Evolutionary conservation across 2,888 invertebrate species (phyloP), one percentile per base, ranked within the genome.

Genomic region (Oconnorella tubifera): DNA sequence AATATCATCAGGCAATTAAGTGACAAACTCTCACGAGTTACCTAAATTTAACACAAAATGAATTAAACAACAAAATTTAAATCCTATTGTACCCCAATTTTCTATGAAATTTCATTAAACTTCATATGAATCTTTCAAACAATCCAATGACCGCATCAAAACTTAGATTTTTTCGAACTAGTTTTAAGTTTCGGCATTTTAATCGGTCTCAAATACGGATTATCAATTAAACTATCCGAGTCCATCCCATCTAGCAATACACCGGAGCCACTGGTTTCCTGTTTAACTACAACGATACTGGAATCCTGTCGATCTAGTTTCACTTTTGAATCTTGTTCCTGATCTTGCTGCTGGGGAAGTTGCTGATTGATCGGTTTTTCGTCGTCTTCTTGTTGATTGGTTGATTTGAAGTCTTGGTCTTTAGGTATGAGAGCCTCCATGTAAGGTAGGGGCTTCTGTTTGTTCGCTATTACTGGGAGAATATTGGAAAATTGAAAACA

Each of bases 371-470:
- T 56, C 29, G 32, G 32, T 31, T 57, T 57, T n/a, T 62, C 62
- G 31, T 33, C 63, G 49, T 60, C 50, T 50, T 67, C 66, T 40
- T 68, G 71, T 14, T 69, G 66, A 28, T 63, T 61, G 4, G 51
- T 28, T 1, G 60, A 76, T 77, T 95, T 94, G 81, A 94, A 92
- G 48, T 96, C 90, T 85, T 96, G 94, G 84, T 97, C 96, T 73
- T 91, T 91, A 0, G 95, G 95, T 75, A 95, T 83, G 31, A 96
- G 84, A 2, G 94, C 92, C 67, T 89, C 87, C 51, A 93, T 81
- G 78, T 95, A 95, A 1, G 93, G 88, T 3, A 91, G 90, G 0
- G 84, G 77, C 70, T 88, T 86, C 0, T 92, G 89, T 77, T 91
- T 91, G 76, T 90, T 90, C 1, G 92, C 90, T 77, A 96, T 94